Evolutionary conservation across 1,140 invertebrate species (phyloP), one percentile per base, ranked within the genome.

Genomic region (Lordiphosa stackelbergi): DNA sequence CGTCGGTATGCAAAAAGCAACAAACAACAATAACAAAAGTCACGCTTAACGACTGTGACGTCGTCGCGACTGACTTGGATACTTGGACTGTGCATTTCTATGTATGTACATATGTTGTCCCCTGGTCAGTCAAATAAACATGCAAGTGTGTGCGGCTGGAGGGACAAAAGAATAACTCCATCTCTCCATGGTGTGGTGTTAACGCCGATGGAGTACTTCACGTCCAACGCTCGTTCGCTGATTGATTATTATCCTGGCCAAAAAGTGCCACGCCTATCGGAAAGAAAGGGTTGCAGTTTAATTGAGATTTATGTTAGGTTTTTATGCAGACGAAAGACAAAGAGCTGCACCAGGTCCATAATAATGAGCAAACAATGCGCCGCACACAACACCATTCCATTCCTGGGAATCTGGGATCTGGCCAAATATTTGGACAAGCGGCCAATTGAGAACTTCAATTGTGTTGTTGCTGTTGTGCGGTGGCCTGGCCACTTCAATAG

Each of bases 21-120:
- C 75, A 81, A 81, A 75, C 71, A 78, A 75, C 71, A 83, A 83
- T 77, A 83, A 83, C 69, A 77, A 70, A 81, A 81, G 77, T 81
- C 77, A 81, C 77, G 77, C 77, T 83, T 83, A 77, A 73, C 77
- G 77, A 81, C 68, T 83, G 75, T 69, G 77, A 81, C 75, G 66
- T 70, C 66, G 57, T 38, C 73, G 66, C 62, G 71, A 81, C 52
- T 73, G 40, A 35, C 19, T 38, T 31, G 36, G 46, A 8, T 24
- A 31, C 52, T 55, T 65, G 34, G 63, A 11, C 43, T 9, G 13
- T 16, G 34, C 12, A 19, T 36, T 19, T 13, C 9, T 45, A 10
- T 13, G 11, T 40, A 2, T 41, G 38, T n/a, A 8, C 11, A 3
- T 19, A 19, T 19, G 19, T 19, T 31, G 10, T 46, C 9, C 28